phyloP scores from a whole-genome alignment of 2,888 invertebrate genomes.

The Phalera bucephala region DNA sequence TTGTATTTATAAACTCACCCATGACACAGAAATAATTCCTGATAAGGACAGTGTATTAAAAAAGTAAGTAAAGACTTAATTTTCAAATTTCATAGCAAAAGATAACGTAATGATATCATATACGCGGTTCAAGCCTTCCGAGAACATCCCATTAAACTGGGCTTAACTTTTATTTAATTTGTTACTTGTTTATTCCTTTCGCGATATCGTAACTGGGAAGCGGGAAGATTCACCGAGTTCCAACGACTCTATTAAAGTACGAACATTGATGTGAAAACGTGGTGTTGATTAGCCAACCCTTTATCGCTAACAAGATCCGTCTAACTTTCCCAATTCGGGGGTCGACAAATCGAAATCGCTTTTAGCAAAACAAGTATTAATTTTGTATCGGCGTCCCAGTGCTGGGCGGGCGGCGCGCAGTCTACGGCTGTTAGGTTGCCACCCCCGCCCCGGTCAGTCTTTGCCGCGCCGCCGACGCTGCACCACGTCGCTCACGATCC shows the following conservation, averaged over 20 bases:
- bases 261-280: constrained; percentile 43
- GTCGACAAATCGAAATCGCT: constrained; percentile 81
- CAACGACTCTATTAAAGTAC: constrained; percentile 39
- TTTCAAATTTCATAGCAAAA: too few species aligned
- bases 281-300: constrained; percentile 71
- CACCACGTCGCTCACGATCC: constrained; percentile 47
- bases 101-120: too few species aligned
- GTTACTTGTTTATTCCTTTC: constrained; percentile 1
- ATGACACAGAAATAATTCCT: too few species aligned
- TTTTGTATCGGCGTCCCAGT: constrained; percentile 74
- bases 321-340: constrained; percentile 77
- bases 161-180: constrained; percentile 1
- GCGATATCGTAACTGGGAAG: constrained; percentile 10
- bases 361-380: constrained; percentile 82
- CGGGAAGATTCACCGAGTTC: constrained; percentile 21
- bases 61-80: too few species aligned
- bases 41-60: too few species aligned
- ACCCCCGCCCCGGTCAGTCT: constrained; percentile 71
- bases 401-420: constrained; percentile 67
- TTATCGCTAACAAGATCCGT: constrained; percentile 78
- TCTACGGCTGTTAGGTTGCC: constrained; percentile 41
- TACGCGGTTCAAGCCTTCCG: not conserved
- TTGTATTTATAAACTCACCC: too few species aligned
- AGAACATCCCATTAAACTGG: not conserved
- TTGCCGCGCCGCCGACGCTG: constrained; percentile 56